Evolutionary conservation across 1,140 invertebrate genomes (phyloP).

Genomic region (Euglossa dilemma): DNA sequence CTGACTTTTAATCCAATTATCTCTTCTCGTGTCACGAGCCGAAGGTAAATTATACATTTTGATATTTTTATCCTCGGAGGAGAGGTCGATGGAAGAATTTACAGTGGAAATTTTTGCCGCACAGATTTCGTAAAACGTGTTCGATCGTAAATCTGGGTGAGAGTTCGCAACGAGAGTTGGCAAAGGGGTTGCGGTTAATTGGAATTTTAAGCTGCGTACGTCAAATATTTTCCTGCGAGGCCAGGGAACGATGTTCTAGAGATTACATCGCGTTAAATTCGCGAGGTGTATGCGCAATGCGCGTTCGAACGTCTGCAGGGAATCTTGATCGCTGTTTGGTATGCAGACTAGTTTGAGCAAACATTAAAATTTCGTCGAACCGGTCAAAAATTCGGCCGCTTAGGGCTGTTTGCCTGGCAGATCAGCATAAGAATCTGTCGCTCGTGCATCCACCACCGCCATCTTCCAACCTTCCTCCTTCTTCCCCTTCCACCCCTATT

Average conservation of each 20-base stretch:
- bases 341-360: constrained; percentile 60
- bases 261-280: constrained; percentile 25
- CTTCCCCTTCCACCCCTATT: neutral
- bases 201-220: neutral
- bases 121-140: neutral
- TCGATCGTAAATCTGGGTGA: neutral
- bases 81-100: neutral
- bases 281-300: neutral
- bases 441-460: neutral
- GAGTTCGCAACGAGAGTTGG: neutral
- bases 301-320: neutral
- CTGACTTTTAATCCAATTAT: neutral
- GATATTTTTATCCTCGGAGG: neutral
- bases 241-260: neutral
- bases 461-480: neutral
- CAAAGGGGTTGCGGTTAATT: neutral
- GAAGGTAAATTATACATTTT: neutral
- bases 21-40: neutral
- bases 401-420: constrained; percentile 48
- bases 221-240: too few species aligned
- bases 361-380: constrained; percentile 61
- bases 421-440: constrained; percentile 45
- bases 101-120: too few species aligned
- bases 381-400: constrained; percentile 52
- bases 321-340: constrained; percentile 57